Evolutionary conservation across 2,888 invertebrate species (phyloP).

Genomic region (Taphrorychus bicolor): DNA sequence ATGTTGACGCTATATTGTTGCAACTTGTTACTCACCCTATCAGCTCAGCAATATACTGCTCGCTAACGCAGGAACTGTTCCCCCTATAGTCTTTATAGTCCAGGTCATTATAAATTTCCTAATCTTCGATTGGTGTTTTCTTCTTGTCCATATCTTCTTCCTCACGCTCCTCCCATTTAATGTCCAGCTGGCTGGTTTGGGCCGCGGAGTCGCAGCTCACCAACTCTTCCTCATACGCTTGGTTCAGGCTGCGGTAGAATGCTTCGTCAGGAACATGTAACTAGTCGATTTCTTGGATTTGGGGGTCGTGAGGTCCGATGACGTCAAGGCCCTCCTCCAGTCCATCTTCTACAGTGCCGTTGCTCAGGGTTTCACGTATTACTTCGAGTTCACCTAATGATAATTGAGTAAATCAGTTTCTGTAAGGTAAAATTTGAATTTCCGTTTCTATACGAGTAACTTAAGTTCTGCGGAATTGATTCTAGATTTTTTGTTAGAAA

Average conservation of each 20-base stretch:
- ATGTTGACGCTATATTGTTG: slow-evolving; percentile 81
- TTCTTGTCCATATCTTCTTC: slow-evolving; percentile 68
- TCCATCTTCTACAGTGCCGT: slow-evolving; percentile 71
- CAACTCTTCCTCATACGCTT: slow-evolving; percentile 83
- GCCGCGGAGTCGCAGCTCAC: slow-evolving; percentile 60
- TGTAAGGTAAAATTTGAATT: no score
- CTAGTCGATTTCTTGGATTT: slow-evolving; percentile 62
- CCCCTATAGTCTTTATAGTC: slow-evolving; percentile 83
- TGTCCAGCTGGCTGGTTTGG: slow-evolving; percentile 77
- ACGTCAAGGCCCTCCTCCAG: slow-evolving; percentile 70
- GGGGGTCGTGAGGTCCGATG: slow-evolving; percentile 58
- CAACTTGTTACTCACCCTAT: slow-evolving; percentile 76
- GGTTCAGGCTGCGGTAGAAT: slow-evolving; percentile 87
- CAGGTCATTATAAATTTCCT: slow-evolving; percentile 75
- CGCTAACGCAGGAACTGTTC: slow-evolving; percentile 76
- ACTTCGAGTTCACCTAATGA: slow-evolving; percentile 66
- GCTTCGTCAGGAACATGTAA: slow-evolving; percentile 77
- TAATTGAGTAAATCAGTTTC: no score
- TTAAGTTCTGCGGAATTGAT: no score
- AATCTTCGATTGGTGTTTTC: slow-evolving; percentile 55
- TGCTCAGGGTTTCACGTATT: slow-evolving; percentile 71
- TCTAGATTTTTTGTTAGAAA: no score
- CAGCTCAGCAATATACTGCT: slow-evolving; percentile 79
- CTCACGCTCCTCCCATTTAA: slow-evolving; percentile 88
- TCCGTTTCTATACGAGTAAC: no score